A percentile compares a stretch with the other conserved stretches of the same genome.
Evolutionary conservation across 2,888 invertebrate species (phyloP).

Genomic region (Papilio elwesi): DNA sequence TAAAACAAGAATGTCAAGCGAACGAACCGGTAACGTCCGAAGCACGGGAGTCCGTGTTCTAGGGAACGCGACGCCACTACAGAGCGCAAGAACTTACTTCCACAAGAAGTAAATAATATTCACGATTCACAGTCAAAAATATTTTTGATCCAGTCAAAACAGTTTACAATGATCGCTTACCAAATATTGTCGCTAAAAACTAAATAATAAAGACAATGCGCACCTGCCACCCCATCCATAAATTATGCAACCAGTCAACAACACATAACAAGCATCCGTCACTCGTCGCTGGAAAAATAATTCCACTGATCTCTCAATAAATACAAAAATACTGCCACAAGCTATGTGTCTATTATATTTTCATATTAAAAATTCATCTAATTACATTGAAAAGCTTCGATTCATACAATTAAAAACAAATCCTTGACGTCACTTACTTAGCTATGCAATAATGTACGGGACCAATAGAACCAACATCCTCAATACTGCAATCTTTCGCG

Average conservation of each 20-base stretch:
- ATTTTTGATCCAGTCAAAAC: slow-evolving; percentile 81
- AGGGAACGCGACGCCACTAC: neutral
- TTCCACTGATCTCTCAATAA: slow-evolving; percentile 16
- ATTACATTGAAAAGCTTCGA: slow-evolving; percentile 13
- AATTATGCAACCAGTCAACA: slow-evolving; percentile 78
- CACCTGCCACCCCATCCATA: slow-evolving; percentile 63
- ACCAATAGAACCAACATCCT: neutral
- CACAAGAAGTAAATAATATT: slow-evolving; percentile 56
- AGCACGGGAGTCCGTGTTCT: neutral
- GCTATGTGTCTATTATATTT: neutral
- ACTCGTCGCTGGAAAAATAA: neutral
- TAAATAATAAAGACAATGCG: slow-evolving; percentile 63
- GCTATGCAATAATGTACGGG: neutral
- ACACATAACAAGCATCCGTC: slow-evolving; percentile 40
- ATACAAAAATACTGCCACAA: slow-evolving; percentile 21
- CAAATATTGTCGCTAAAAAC: slow-evolving; percentile 48
- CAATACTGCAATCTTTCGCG: neutral
- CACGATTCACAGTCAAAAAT: slow-evolving; percentile 73
- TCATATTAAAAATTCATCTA: neutral
- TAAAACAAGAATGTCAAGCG: slow-evolving; percentile 56
- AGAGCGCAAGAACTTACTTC: slow-evolving; percentile 18
- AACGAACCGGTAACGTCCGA: slow-evolving; percentile 34
- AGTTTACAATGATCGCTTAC: slow-evolving; percentile 55
- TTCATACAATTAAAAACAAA: neutral
- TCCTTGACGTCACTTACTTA: neutral